Conservation (phyloP, 92 coral and sea anemone genomes). For the Zoanthus solanderi region DNA sequence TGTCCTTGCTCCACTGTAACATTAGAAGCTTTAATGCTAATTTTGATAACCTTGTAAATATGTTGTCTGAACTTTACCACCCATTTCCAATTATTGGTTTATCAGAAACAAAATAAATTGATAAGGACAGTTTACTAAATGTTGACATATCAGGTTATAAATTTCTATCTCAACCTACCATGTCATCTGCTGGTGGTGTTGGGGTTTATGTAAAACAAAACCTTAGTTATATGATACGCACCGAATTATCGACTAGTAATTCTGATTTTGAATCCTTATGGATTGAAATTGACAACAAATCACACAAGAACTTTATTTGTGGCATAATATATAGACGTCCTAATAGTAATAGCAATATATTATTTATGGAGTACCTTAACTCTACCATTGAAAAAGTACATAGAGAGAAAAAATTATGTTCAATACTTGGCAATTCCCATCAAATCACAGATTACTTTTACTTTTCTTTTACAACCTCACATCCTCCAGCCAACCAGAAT, state of each 20-base stretch:
- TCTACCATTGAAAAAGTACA: too few species aligned
- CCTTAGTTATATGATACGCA: not conserved
- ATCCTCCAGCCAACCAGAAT: too few species aligned
- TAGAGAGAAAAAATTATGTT: too few species aligned
- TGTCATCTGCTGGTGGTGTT: not conserved
- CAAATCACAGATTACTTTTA: too few species aligned
- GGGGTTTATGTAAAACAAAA: not conserved
- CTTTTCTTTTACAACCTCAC: too few species aligned
- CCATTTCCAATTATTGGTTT: not conserved
- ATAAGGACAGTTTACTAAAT: not conserved
- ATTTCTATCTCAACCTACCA: conserved; percentile 6
- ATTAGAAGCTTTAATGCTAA: not conserved
- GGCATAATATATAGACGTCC: too few species aligned
- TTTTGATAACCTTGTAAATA: not conserved
- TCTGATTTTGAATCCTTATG: not conserved
- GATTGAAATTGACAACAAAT: not conserved
- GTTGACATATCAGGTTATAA: not conserved
- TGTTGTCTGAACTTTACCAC: not conserved
- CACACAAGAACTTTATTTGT: not conserved
- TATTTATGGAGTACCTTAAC: too few species aligned
- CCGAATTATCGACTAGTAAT: not conserved
- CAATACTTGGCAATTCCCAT: too few species aligned
- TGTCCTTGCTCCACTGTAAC: not conserved
- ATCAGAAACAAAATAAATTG: not conserved
- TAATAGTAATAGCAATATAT: too few species aligned